Conservation (phyloP, 1,140 invertebrate species). For the Vollenhovia emeryi region DNA sequence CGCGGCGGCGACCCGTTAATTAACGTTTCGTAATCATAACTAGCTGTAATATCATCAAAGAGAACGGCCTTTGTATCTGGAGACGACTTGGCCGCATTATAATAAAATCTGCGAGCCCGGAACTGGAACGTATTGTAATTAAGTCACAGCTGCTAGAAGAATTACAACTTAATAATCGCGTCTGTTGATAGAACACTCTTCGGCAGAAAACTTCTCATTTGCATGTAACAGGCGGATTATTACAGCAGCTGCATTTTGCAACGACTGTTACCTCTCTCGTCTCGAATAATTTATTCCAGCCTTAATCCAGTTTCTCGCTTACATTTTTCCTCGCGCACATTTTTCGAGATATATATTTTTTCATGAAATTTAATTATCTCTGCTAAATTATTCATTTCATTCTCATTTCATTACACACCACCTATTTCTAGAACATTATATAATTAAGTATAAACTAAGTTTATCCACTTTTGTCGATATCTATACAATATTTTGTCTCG, state of each 20-base stretch:
- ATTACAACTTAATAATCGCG: not conserved
- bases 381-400: not conserved
- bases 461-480: not conserved
- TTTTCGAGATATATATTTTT: not conserved
- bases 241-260: not conserved
- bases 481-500: not conserved
- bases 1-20: not conserved
- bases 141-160: not conserved
- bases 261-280: not conserved
- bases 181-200: not conserved
- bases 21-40: slow-evolving; percentile 24
- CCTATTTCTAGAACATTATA: no score
- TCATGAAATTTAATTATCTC: not conserved
- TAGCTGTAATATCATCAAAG: not conserved
- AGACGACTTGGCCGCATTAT: not conserved
- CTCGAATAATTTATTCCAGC: not conserved
- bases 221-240: not conserved
- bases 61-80: not conserved
- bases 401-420: not conserved
- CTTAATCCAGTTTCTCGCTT: slow-evolving; percentile 1
- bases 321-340: not conserved
- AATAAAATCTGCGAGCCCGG: not conserved
- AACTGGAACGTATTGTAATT: not conserved
- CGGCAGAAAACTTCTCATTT: not conserved
- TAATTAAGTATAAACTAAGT: not conserved